These are phyloP conservation scores for Drosophila quadrilineata DNA, from an alignment of 1,140 invertebrate genomes.

Conservation along the genomic window DNA sequence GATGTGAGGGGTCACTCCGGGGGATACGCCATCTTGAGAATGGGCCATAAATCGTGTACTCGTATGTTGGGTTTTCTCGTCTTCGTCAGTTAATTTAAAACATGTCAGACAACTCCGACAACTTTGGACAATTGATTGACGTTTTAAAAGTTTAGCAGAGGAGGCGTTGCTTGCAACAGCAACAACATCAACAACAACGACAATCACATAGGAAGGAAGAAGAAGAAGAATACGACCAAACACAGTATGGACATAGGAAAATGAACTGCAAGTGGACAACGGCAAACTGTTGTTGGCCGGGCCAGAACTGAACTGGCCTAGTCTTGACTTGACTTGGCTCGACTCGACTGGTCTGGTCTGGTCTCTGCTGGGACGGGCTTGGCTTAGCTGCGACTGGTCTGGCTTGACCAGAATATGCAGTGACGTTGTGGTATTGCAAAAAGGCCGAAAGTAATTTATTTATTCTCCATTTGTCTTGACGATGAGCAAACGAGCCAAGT, in stretches of 20 bases:
- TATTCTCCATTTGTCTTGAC: conserved; percentile 79
- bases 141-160: conserved; percentile 74
- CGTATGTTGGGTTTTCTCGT: conserved; percentile 72
- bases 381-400: neutral
- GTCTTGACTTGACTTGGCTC: neutral
- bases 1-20: neutral
- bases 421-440: conserved; percentile 73
- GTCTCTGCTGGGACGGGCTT: too few relatives aligned
- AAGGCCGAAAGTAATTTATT: conserved; percentile 78
- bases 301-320: neutral
- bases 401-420: conserved; percentile 54
- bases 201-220: conserved; percentile 27
- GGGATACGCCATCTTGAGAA: conserved; percentile 58
- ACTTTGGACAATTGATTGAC: conserved; percentile 80
- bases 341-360: neutral
- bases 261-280: conserved; percentile 57
- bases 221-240: too few relatives aligned
- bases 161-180: conserved; percentile 57
- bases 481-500: conserved; percentile 78
- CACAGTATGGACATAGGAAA: conserved; percentile 44
- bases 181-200: conserved; percentile 40
- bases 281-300: conserved; percentile 64
- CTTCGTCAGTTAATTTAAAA: conserved; percentile 80
- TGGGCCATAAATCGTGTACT: conserved; percentile 73
- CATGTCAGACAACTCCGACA: conserved; percentile 78